Base-by-base conservation (phyloP, 2,797 vertebrate genomes). In the Lagodon rhomboides region DNA sequence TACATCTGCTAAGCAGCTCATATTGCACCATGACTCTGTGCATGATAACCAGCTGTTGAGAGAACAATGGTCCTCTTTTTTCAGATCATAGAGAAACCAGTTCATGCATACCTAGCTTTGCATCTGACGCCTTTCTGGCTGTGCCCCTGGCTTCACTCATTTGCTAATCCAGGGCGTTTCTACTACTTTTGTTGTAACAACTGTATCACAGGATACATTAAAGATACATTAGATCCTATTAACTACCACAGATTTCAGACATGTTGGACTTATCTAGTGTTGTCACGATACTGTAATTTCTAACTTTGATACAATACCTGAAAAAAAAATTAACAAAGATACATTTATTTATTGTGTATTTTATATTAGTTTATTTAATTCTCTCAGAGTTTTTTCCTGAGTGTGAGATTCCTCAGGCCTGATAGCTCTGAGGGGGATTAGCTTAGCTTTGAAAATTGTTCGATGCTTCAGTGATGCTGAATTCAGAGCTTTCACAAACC, bases 31-130 rank as follows among this genome's bases (percentile, higher is more conserved):
- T 71, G 78, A 80, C 68, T 84, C 46, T 79, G 82, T 87, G 81
- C 68, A 58, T 91, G 91, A 89, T 89, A 85, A 88, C 89, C 60
- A 80, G 73, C 82, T 89, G 80, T 78, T 72, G 43, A 23, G 72
- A 91, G 89, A 94, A 93, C 93, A 93, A 94, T 90, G 86, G 75
- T 13, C 51, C 83, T 91, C 87, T 72, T 91, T 93, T 89, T 80
- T 79, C 79, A 62, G 62, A 73, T 75, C 74, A 82, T 72, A 78
- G 87, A 87, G 75, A 85, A 90, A 87, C 83, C 79, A 67, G 83
- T 89, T 89, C 47, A 62, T 63, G 84, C 44, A 64, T 76, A 85
- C 80, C 76, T 82, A 61, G 69, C 58, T 84, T 77, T 67, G 73
- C 61, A 51, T 80, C 66, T 76, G 56, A 79, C 59, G 54, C 54